Conservation (phyloP, 2,888 invertebrate species). For the Heliconius sara region DNA sequence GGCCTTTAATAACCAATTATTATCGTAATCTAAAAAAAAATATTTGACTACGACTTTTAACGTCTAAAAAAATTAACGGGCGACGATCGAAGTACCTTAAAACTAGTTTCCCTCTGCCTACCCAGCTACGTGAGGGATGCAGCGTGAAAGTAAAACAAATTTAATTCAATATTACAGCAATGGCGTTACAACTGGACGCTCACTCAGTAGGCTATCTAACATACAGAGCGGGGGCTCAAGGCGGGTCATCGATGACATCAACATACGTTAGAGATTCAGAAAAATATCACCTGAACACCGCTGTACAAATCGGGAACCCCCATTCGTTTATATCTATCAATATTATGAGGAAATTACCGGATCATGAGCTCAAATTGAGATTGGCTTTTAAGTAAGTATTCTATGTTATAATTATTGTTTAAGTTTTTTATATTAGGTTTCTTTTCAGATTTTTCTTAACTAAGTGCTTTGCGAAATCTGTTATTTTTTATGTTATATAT, state of each 20-base stretch:
- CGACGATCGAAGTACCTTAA: no score
- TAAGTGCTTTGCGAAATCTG: no score
- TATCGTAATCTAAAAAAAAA: no score
- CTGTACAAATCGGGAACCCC: slow-evolving; percentile 92
- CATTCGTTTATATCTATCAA: slow-evolving; percentile 90
- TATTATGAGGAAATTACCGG: slow-evolving; percentile 91
- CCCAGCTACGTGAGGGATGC: background rate
- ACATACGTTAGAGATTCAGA: slow-evolving; percentile 91
- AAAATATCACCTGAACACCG: slow-evolving; percentile 86
- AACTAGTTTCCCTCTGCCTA: no score
- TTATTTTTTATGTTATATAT: background rate
- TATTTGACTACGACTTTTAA: no score
- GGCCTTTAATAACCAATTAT: no score
- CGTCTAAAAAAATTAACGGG: no score
- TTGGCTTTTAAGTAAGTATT: slow-evolving; percentile 89
- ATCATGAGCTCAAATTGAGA: slow-evolving; percentile 90
- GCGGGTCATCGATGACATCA: slow-evolving; percentile 90
- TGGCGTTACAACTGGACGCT: slow-evolving; percentile 93
- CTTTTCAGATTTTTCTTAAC: background rate
- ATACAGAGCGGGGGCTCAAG: slow-evolving; percentile 87
- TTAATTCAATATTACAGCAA: slow-evolving; percentile 79
- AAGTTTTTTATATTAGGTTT: background rate
- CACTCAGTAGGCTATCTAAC: slow-evolving; percentile 95
- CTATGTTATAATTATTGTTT: background rate
- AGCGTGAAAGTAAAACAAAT: background rate